phyloP scores from a whole-genome alignment of 92 coral and sea anemone species.

The Zoanthus sociatus region DNA sequence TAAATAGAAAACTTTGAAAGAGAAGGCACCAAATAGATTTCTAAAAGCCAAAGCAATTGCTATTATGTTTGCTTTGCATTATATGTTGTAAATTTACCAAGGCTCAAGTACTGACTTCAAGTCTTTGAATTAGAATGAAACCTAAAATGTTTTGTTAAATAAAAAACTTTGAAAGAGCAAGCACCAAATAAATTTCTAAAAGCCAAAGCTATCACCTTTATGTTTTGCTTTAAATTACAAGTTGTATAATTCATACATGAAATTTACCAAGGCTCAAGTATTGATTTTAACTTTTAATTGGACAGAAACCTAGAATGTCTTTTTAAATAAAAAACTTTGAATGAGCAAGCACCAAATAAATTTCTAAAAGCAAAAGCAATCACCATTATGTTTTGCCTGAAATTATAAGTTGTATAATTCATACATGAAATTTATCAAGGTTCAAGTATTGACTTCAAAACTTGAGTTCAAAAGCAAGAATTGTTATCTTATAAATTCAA shows the following conservation, averaged over 20 bases:
- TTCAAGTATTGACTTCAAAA: too few species aligned
- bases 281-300: neutral
- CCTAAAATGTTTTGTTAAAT: neutral
- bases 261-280: neutral
- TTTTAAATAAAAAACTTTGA: neutral
- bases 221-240: constrained; percentile 3
- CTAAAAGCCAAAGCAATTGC: neutral
- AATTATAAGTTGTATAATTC: too few species aligned
- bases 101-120: too few species aligned
- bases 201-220: neutral
- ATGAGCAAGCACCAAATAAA: neutral
- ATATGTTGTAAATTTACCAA: neutral
- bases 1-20: too few species aligned
- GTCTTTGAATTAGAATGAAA: too few species aligned
- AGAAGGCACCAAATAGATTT: neutral
- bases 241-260: constrained; percentile 7
- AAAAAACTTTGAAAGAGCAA: constrained; percentile 6
- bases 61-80: neutral
- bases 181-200: constrained; percentile 1
- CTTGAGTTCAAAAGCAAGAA: neutral
- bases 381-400: neutral
- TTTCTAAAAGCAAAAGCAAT: too few species aligned
- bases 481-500: too few species aligned
- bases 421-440: neutral
- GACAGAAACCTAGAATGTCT: neutral